Percentiles rank a stretch among this genome's conserved stretches.
Evolutionary conservation across 2,113 vertebrate genomes (phyloP).

Genomic region (Lota lota): DNA sequence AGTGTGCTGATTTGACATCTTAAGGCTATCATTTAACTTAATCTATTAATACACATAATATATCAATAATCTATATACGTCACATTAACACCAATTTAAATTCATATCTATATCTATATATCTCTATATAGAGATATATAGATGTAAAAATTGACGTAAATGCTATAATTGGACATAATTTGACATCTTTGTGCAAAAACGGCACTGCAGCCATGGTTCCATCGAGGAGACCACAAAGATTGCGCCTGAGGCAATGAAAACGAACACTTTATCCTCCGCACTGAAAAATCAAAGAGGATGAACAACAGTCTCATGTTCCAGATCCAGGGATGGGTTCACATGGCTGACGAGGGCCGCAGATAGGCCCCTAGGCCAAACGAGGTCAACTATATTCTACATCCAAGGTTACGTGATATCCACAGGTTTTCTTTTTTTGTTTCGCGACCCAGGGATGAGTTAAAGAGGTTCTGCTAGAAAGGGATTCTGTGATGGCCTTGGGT

Average conservation of each 20-base stretch:
- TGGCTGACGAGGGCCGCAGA: not conserved
- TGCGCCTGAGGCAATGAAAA: constrained; percentile 33
- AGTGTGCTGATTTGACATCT: no score
- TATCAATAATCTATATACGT: no score
- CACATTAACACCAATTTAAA: no score
- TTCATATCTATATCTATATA: no score
- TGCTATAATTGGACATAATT: constrained; percentile 10
- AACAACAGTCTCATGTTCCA: constrained; percentile 67
- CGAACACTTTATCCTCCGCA: constrained; percentile 33
- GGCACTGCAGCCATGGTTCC: constrained; percentile 13
- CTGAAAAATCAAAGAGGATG: constrained; percentile 51
- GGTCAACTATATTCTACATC: constrained; percentile 53
- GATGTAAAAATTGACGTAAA: not conserved
- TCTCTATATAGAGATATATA: no score
- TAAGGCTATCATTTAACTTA: no score
- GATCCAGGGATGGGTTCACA: constrained; percentile 45
- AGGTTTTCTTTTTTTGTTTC: no score
- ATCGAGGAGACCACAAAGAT: constrained; percentile 13
- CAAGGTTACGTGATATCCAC: constrained; percentile 49
- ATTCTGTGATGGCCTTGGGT: constrained; percentile 42
- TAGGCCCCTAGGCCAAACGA: not conserved
- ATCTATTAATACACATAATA: no score
- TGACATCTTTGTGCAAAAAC: constrained; percentile 5
- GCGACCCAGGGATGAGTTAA: constrained; percentile 51
- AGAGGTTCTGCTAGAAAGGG: constrained; percentile 38